Conservation (phyloP, 92 coral and sea anemone species). For the Siderastrea radians region DNA sequence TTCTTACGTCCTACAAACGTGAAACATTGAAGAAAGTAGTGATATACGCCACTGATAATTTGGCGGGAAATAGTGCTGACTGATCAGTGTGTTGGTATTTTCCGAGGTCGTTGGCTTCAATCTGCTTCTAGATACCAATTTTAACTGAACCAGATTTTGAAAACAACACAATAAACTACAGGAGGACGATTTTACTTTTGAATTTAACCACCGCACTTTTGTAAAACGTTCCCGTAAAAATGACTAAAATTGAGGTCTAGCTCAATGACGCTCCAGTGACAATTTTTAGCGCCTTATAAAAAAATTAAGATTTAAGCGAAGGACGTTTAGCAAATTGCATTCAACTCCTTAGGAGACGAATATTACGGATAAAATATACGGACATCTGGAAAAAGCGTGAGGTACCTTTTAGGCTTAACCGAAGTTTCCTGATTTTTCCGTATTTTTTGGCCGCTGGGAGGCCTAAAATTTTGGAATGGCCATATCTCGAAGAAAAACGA, state of each 20-base stretch:
- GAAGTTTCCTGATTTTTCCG: too few species aligned
- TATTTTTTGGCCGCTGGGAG: too few species aligned
- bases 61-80: conserved; percentile 17
- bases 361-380: too few species aligned
- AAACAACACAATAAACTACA: neutral
- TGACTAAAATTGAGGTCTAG: neutral
- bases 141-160: conserved; percentile 8
- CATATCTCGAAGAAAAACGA: too few species aligned
- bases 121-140: conserved; percentile 16
- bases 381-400: too few species aligned
- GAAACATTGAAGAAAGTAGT: neutral
- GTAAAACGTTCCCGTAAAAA: neutral
- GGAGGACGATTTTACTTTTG: neutral
- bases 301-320: neutral
- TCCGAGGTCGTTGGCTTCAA: neutral
- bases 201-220: conserved; percentile 20
- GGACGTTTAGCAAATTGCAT: too few species aligned
- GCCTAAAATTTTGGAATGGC: too few species aligned
- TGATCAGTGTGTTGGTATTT: neutral
- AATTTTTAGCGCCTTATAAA: neutral
- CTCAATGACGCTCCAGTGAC: neutral
- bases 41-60: neutral
- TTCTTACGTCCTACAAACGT: neutral
- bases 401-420: too few species aligned
- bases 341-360: too few species aligned